Conservation (phyloP, 2,113 vertebrate genomes). For the Ceyx melanurus region DNA sequence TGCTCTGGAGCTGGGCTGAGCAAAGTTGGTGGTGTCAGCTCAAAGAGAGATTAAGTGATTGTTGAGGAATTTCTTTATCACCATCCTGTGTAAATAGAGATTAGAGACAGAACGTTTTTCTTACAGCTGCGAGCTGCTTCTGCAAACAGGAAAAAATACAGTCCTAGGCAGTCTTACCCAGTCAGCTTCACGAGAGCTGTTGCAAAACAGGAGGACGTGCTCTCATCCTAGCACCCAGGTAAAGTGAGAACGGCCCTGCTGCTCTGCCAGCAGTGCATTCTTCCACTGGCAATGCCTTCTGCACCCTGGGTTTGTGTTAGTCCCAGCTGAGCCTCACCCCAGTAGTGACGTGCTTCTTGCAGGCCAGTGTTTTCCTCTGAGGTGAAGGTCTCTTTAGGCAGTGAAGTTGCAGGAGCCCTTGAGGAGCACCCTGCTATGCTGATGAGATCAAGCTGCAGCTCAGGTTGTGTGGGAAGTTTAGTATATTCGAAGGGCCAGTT, state of each 20-base stretch:
- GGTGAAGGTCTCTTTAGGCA: not conserved
- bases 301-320: not conserved
- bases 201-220: not conserved
- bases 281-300: not conserved
- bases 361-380: not conserved
- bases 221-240: accelerated
- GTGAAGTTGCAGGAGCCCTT: not conserved
- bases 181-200: not conserved
- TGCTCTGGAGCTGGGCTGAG: not conserved
- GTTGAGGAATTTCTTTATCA: conserved; percentile 60
- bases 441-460: not conserved
- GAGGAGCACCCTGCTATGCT: not conserved
- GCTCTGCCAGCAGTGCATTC: not conserved
- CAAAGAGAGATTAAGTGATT: conserved; percentile 50
- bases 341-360: not conserved
- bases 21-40: conserved; percentile 15
- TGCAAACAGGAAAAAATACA: not conserved
- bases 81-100: conserved; percentile 55
- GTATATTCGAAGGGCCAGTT: not conserved
- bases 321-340: not conserved
- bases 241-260: not conserved
- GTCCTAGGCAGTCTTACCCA: not conserved
- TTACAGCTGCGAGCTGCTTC: not conserved
- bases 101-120: conserved; percentile 24
- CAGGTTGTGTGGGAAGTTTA: not conserved